Evolutionary conservation across 2,888 invertebrate species (phyloP), one percentile per base, ranked within the genome.

Genomic region (Ophion ventricosus): DNA sequence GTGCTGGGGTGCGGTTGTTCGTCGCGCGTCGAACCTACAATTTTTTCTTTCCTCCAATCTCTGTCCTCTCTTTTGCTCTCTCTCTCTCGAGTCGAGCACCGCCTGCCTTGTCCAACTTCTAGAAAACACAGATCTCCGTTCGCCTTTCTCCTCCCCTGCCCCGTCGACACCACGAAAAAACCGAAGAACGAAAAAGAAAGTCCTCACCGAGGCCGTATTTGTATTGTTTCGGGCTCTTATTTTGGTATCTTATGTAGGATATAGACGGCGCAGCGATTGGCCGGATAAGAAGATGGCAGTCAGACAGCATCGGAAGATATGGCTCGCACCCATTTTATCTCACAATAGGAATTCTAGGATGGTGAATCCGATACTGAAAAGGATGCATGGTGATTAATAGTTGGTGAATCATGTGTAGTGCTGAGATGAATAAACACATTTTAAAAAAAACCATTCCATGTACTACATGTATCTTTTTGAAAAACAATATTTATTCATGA

Each of bases 351-450:
- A 87, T 89, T 90, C 80, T 88, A 90, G 87, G 88, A 87, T 88
- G 89, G 88, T 76, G 75, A 76, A 86, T 87, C 89, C 86, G 43
- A 83, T 87, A 92, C 92, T 91, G 91, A 92, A 92, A 92, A 91
- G 89, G 88, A 92, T 89, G 90, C 89, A 90, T 79, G 88, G 89
- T 85, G 61, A 92, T 92, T 91, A 92, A 92, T 91, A 91, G 88
- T 82, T 78, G 82, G 82, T 81, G 87, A 86, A 85, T 59, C 63
- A 23, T 78, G 17, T n/a, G 67, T 56, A 4, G n/a, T 14, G n/a
- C 64, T 83, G 43, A 66, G 73, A 72, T 57, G 26, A 80, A 61
- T 17, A 54, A 29, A 54, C 35, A 35, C 20, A 70, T n/a, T 40
- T 63, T 29, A 4, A 54, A 14, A 86, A 82, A 81, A 82, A 84